These are phyloP conservation scores for Andrena cerasifolii DNA, from an alignment of 1,140 invertebrate species.

Conservation along the genomic window DNA sequence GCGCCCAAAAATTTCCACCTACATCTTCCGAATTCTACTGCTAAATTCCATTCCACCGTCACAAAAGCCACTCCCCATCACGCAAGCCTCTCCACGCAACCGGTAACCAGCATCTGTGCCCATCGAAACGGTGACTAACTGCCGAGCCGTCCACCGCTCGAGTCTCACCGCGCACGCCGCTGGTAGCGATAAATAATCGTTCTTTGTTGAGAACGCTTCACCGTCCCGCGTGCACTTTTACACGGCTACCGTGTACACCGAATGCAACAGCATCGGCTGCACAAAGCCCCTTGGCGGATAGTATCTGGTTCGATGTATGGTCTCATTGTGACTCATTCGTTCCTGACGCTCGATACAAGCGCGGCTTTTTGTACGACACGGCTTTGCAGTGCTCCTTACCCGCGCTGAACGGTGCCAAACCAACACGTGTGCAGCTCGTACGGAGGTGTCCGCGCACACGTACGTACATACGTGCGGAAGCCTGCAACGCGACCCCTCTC, in stretches of 20 bases:
- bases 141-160: not conserved
- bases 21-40: no score
- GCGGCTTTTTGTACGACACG: not conserved
- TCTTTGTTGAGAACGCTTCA: conserved; percentile 22
- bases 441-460: no score
- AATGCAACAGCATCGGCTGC: conserved; percentile 1
- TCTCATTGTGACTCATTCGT: conserved; percentile 34
- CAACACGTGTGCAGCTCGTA: not conserved
- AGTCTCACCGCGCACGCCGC: not conserved
- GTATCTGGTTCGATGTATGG: conserved; percentile 17
- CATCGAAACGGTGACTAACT: conserved; percentile 23
- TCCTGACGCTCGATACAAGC: conserved; percentile 2
- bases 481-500: not conserved
- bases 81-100: no score
- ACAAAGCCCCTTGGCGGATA: conserved; percentile 19
- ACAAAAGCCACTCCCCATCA: no score
- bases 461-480: no score
- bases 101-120: not conserved
- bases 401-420: not conserved
- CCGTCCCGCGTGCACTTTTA: conserved; percentile 9
- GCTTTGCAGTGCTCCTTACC: not conserved
- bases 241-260: not conserved
- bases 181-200: conserved; percentile 22
- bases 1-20: no score
- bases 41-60: no score